Evolutionary conservation across 2,797 vertebrate species (phyloP).

Genomic region (Chelonia mydas): DNA sequence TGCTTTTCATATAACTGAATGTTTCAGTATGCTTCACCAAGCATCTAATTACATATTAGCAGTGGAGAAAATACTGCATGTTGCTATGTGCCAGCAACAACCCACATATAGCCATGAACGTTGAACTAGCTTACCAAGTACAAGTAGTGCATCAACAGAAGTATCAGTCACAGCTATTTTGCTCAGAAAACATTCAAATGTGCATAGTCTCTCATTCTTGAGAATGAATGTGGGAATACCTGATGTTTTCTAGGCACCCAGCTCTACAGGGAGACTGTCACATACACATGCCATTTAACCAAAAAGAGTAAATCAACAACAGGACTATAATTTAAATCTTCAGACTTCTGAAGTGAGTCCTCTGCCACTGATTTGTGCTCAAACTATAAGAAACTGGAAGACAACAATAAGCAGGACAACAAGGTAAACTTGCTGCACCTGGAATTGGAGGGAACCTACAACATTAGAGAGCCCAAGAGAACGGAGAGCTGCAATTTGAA

Average conservation of each 20-base stretch:
- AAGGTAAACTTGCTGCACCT: no score
- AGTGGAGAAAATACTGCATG: conserved; percentile 39
- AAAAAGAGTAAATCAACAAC: neutral
- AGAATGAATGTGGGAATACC: neutral
- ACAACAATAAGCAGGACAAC: neutral
- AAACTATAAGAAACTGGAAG: neutral
- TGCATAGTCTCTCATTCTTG: neutral
- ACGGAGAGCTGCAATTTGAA: neutral
- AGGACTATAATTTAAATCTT: neutral
- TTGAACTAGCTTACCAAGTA: conserved; percentile 14
- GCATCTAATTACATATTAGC: conserved; percentile 64
- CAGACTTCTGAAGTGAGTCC: neutral
- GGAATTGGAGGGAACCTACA: neutral
- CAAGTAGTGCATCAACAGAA: conserved; percentile 18
- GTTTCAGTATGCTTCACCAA: conserved; percentile 60
- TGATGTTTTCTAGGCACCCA: neutral
- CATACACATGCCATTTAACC: neutral
- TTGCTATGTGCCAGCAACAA: conserved; percentile 32
- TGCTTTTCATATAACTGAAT: conserved; percentile 44
- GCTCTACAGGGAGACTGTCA: neutral
- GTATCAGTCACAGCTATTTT: neutral
- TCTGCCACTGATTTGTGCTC: neutral
- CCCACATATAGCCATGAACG: conserved; percentile 15
- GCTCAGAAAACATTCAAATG: conserved; percentile 3
- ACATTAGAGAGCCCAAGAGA: neutral